Evolutionary conservation across 2,113 vertebrate species (phyloP), one percentile per base, ranked within the genome.

Genomic region (Oplegnathus fasciatus): DNA sequence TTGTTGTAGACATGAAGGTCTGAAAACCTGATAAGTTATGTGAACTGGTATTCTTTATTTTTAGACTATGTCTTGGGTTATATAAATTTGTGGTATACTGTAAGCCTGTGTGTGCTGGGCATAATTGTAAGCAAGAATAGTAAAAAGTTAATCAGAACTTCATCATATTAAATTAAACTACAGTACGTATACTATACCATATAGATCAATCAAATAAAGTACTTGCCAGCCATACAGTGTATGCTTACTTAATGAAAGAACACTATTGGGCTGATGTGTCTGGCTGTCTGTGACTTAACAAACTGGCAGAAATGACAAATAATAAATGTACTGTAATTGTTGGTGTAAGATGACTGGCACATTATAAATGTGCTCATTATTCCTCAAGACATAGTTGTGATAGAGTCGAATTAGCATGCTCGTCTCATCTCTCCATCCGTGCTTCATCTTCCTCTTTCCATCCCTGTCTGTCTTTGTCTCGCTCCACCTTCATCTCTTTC

Each of bases 291-390:
- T 66, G 9, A 78, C 65, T 78, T 26, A 37, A 75, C 55, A 82
- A 82, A 78, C 61, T 42, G 17, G 30, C 2, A 40, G 58, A 80
- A 60, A 46, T 80, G 76, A 80, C 71, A 83, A 82, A 86, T 82
- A 82, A 83, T 84, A 61, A 69, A 88, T 78, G 80, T 50, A 44
- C 46, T 78, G 65, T 84, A 82, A 84, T 79, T 88, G 85, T 83
- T 91, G 61, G 40, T 72, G 11, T 67, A 32, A 44, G 69, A 73
- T 85, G 84, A 86, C 57, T 86, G 89, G 80, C 71, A 85, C 67
- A 52, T 83, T 71, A 85, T 84, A 84, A 88, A 92, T 84, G 70
- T 75, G 74, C 68, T 87, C 57, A 80, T 92, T 90, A 81, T 76
- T 93, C 79, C 48, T 81, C 18, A 32, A 78, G 89, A 82, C 87